Base-by-base conservation (phyloP, 1,140 invertebrate species). In the Ceratina australensis region DNA sequence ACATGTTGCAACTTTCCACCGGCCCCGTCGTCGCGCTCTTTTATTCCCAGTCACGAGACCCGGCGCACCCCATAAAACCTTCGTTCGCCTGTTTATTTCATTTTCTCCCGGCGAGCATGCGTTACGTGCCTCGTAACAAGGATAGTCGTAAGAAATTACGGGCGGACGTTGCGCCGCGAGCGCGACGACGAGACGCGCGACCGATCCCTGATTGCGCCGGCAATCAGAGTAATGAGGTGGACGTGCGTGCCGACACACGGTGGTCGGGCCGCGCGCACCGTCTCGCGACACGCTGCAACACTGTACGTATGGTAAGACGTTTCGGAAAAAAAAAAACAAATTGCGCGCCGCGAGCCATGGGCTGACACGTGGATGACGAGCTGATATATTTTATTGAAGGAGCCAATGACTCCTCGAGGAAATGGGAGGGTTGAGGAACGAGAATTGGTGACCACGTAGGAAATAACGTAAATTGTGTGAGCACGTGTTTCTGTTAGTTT, bases 1-100 rank as follows among this genome's bases (percentile, higher is more conserved):
- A 89, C 87, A 90, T 90, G 89, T 88, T 87, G 87, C 86, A 67
- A 78, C 76, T 81, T 77, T 79, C 22, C 50, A 69, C 16, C 54
- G 64, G 22, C n/a, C n/a, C n/a, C 80, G 69, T 87, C 86, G 79
- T 81, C 79, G 60, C 56, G 8, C 47, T 49, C 18, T 50, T 75
- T 54, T 28, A 60, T 78, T 69, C 49, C 56, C 15, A 28, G 56
- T 33, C 50, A 54, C 60, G n/a, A 42, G 33, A 13, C 42, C n/a
- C n/a, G 22, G n/a, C 7, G 18, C 16, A 28, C 50, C 42, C 33
- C 33, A 10, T 42, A 5, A 15, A 54, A 15, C 74, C 47, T 8
- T 13, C 61, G 42, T 18, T 0, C 16, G 13, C 22, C 50, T 65
- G 16, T 49, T 42, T 8, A 13, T 33, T 63, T 10, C 28, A 24